A percentile compares a stretch with the other conserved stretches of the same genome.
These are phyloP conservation scores for Siniperca undulata DNA, from an alignment of 2,797 vertebrate genomes.

Conservation along the genomic window DNA sequence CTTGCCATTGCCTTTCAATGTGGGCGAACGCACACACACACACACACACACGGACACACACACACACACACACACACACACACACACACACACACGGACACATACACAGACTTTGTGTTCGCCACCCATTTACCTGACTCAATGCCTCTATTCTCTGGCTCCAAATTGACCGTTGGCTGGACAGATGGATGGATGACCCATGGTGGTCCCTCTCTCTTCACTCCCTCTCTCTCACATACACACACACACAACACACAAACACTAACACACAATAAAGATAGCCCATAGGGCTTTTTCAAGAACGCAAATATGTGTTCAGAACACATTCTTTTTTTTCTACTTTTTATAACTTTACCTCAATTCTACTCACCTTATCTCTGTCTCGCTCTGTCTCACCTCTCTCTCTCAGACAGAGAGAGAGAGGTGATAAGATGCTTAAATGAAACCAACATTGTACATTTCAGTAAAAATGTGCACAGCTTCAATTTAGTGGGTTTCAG, in stretches of 20 bases:
- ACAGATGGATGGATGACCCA: constrained; percentile 79
- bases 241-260: constrained; percentile 33
- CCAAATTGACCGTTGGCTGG: constrained; percentile 79
- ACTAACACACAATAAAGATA: constrained; percentile 44
- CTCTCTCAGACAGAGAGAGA: background rate
- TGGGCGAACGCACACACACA: constrained; percentile 7
- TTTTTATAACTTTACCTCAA: constrained; percentile 32
- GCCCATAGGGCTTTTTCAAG: constrained; percentile 26
- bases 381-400: background rate
- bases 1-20: constrained; percentile 72
- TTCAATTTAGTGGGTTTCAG: background rate
- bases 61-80: constrained; percentile 10
- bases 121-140: constrained; percentile 82
- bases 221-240: constrained; percentile 6
- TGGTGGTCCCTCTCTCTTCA: constrained; percentile 52
- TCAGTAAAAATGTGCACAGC: background rate
- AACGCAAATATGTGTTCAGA: constrained; percentile 53
- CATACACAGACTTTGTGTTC: constrained; percentile 63
- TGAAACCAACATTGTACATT: background rate
- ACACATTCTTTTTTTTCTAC: constrained; percentile 27
- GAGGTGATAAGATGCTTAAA: background rate
- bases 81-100: constrained; percentile 35
- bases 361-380: background rate
- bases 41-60: too few relatives aligned
- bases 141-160: constrained; percentile 80